Base-by-base conservation (phyloP, 2,888 invertebrate genomes). In the Torymus tubicola region DNA sequence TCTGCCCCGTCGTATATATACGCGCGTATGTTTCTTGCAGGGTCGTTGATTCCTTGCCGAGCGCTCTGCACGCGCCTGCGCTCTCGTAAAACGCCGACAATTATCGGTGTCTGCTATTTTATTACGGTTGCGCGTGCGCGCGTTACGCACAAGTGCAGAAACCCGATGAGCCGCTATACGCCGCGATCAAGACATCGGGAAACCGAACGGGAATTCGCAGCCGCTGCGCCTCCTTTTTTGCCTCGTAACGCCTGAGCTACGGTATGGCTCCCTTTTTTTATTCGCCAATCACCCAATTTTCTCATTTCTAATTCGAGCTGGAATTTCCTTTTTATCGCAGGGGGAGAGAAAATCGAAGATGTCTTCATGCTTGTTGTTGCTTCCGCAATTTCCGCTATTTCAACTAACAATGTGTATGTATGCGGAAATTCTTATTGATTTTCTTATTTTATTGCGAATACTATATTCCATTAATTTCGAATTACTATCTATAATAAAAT, bases 61-160 rank as follows among this genome's bases (percentile, higher is more conserved):
- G 74, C 80, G 77, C 78, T 79, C 75, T 72, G 67, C 73, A 84
- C 4, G 11, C 12, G n/a, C 73, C 11, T 2, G 55, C 11, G 14
- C 82, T 82, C 86, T 87, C 86, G 85, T 87, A 88, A 88, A 88
- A 89, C 87, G 85, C 82, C 75, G 84, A 84, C 87, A 87, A 89
- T 89, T 89, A 89, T 88, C 87, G 87, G 88, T 86, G 87, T 87
- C 87, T 86, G 87, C 85, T 85, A 85, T 87, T 87, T 88, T 87
- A 88, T 88, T 86, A 84, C 70, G 75, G 12, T 42, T 42, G 42
- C 42, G 75, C 70, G 84, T 85, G 85, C 84, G 86, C 86, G 85
- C 76, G 83, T 70, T 72, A 78, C 79, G 82, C 75, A 79, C 75
- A 79, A 81, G 76, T 78, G 81, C 71, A 65, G 65, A 16, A 12